These are phyloP conservation scores for Yponomeuta cagnagella DNA, from an alignment of 2,888 invertebrate species.

Conservation along the genomic window DNA sequence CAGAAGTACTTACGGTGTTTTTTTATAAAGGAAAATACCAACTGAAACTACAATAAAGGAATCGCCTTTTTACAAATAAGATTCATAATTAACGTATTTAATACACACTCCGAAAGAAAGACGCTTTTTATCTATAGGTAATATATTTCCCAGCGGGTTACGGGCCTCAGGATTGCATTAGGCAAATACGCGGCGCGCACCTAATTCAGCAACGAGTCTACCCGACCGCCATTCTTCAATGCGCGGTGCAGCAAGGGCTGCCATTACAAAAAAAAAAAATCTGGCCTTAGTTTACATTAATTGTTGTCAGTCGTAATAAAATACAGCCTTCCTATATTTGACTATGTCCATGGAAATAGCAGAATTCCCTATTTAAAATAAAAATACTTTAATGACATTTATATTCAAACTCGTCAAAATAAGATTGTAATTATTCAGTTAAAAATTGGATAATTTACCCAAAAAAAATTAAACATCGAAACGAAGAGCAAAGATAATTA, in stretches of 20 bases:
- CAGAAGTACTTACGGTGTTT: too few species aligned
- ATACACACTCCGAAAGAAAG: background rate
- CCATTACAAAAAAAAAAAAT: background rate
- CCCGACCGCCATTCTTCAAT: conserved; percentile 7
- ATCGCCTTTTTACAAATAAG: background rate
- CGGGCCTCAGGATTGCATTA: conserved; percentile 45
- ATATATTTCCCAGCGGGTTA: conserved; percentile 20
- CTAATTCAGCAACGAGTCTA: conserved; percentile 14
- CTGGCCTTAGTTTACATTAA: background rate
- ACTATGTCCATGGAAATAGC: too few species aligned
- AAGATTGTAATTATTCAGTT: too few species aligned
- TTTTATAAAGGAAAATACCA: too few species aligned
- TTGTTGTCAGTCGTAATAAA: too few species aligned
- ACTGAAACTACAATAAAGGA: background rate
- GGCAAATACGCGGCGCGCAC: conserved; percentile 32
- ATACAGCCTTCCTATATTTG: too few species aligned
- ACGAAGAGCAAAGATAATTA: too few species aligned
- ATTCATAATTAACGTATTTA: background rate
- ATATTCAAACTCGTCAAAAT: too few species aligned
- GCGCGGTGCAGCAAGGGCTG: background rate
- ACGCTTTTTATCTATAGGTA: background rate
- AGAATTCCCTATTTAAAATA: too few species aligned
- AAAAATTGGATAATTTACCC: too few species aligned
- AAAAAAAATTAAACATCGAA: too few species aligned
- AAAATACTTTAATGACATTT: too few species aligned